Evolutionary conservation across 2,888 invertebrate species (phyloP).

Genomic region (Dryocosmus kuriphilus): DNA sequence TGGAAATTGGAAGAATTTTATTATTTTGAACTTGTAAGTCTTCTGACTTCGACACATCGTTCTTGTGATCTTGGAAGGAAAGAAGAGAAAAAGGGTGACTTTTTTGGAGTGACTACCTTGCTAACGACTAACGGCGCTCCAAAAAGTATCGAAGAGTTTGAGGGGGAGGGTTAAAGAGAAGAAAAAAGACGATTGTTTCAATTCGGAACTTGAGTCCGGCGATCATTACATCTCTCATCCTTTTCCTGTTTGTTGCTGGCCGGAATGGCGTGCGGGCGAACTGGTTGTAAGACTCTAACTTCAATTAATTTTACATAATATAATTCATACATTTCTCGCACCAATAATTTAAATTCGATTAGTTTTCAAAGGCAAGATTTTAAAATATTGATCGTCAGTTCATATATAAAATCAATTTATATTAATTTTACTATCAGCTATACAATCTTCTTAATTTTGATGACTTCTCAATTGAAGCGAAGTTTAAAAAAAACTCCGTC

Average conservation of each 20-base stretch:
- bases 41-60: conserved; percentile 25
- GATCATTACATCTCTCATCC: conserved; percentile 51
- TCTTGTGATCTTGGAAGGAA: conserved; percentile 33
- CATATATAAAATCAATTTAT: too few species aligned
- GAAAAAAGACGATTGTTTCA: conserved; percentile 45
- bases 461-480: too few species aligned
- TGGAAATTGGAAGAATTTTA: background rate
- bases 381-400: too few species aligned
- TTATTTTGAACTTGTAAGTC: background rate
- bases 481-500: too few species aligned
- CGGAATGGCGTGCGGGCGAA: conserved; percentile 72
- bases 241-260: conserved; percentile 67
- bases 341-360: background rate
- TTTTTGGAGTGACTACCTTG: conserved; percentile 43
- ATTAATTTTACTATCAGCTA: too few species aligned
- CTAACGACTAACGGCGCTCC: conserved; percentile 39
- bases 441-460: too few species aligned
- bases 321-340: background rate
- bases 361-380: too few species aligned
- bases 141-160: conserved; percentile 37
- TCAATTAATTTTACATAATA: background rate
- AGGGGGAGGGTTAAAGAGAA: conserved; percentile 28
- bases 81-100: conserved; percentile 38
- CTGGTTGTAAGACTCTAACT: conserved; percentile 73
- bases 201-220: conserved; percentile 55